phyloP scores from a whole-genome alignment of 2,113 vertebrate species.

The Misgurnus anguillicaudatus region DNA sequence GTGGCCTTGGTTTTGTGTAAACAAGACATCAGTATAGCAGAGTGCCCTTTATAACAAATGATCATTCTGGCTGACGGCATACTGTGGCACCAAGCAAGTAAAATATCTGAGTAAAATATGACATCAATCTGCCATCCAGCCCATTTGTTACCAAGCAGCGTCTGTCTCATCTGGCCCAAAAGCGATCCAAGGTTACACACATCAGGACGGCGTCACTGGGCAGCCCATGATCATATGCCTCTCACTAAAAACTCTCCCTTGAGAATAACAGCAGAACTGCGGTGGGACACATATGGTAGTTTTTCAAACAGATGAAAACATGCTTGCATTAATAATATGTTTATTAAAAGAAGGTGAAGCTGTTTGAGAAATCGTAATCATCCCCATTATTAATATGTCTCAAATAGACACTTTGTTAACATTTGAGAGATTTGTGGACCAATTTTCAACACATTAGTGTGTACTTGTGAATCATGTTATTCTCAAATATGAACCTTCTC shows the following conservation, averaged over 20 bases:
- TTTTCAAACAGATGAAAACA: constrained; percentile 50
- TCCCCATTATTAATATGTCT: background rate
- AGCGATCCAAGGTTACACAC: constrained; percentile 66
- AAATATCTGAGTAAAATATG: constrained; percentile 53
- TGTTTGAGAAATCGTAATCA: constrained; percentile 6
- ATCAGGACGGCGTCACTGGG: constrained; percentile 59
- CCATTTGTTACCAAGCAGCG: constrained; percentile 53
- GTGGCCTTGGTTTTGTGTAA: constrained; percentile 50
- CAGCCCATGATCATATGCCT: constrained; percentile 55
- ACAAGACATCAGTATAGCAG: constrained; percentile 23
- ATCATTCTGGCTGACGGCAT: constrained; percentile 45
- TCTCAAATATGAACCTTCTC: too few relatives aligned
- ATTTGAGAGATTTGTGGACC: background rate
- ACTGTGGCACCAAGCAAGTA: constrained; percentile 25
- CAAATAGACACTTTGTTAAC: background rate
- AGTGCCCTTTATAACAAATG: constrained; percentile 31
- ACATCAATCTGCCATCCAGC: constrained; percentile 54
- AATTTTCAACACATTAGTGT: background rate
- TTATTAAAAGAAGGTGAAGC: background rate
- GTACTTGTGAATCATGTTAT: too few relatives aligned
- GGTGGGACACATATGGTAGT: constrained; percentile 52
- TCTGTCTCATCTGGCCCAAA: constrained; percentile 56
- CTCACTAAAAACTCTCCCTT: constrained; percentile 51
- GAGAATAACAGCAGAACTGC: constrained; percentile 56
- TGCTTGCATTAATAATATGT: constrained; percentile 49